phyloP scores from a whole-genome alignment of 2,888 invertebrate genomes.

The Leptopterna dolabrata region DNA sequence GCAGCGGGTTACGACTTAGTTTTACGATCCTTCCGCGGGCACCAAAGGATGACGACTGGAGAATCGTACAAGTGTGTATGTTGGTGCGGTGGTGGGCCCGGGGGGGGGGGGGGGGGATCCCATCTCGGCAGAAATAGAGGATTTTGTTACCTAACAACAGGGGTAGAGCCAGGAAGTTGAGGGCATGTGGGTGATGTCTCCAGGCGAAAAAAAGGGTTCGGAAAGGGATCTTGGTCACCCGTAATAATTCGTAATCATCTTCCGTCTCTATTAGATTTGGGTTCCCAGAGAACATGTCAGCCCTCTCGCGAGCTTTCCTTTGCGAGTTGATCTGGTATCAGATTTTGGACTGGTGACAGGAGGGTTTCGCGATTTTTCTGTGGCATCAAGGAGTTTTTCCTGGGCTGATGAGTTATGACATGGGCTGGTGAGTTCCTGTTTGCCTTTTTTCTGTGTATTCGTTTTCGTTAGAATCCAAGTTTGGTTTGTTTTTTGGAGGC shows the following conservation, averaged over 20 bases:
- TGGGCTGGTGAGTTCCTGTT: too few species aligned
- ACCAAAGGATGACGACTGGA: neutral
- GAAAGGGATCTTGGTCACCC: constrained; percentile 12
- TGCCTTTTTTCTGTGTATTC: neutral
- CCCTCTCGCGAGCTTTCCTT: neutral
- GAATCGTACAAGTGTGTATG: neutral
- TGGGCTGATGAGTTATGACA: too few species aligned
- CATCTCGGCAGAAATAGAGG: neutral
- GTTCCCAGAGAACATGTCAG: neutral
- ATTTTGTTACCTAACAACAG: neutral
- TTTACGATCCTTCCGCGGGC: constrained; percentile 16
- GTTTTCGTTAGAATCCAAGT: neutral
- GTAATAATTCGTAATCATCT: constrained; percentile 41
- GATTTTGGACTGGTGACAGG: neutral
- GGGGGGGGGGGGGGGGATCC: neutral
- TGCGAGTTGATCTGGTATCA: neutral
- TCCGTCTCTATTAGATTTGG: neutral
- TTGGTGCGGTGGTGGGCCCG: too few species aligned
- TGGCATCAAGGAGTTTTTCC: neutral
- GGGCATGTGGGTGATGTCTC: neutral
- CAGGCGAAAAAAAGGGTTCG: neutral
- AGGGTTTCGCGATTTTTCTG: neutral
- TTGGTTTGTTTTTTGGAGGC: neutral
- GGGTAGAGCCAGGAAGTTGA: neutral
- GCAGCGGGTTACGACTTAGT: constrained; percentile 12